Conservation (phyloP, 2,888 invertebrate genomes). For the Anthophora plumipes region DNA sequence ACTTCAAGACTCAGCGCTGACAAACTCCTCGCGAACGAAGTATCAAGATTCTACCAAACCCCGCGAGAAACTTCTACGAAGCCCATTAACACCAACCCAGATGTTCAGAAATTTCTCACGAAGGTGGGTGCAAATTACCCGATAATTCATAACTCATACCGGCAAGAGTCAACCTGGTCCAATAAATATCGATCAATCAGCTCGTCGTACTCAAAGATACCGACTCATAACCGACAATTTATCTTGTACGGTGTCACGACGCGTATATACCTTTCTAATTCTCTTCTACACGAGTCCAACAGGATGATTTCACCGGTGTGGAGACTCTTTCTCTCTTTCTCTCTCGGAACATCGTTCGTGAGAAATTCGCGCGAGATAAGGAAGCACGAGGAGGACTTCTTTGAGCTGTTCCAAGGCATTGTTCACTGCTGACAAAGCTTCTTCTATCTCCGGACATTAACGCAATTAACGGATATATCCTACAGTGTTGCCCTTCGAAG, state of each 20-base stretch:
- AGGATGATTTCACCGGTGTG: conserved; percentile 4
- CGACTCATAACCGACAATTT: conserved; percentile 6
- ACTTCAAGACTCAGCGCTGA: too few relatives aligned
- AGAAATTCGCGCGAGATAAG: conserved; percentile 55
- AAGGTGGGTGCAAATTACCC: conserved; percentile 5
- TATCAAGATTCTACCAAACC: background rate
- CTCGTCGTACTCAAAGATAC: background rate
- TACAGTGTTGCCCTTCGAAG: conserved; percentile 51
- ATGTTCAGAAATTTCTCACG: background rate
- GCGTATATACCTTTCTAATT: conserved; percentile 1
- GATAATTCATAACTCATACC: conserved; percentile 2
- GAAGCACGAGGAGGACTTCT: conserved; percentile 27
- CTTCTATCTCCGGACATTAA: conserved; percentile 65
- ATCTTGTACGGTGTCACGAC: background rate
- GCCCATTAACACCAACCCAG: background rate
- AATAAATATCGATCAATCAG: conserved; percentile 4
- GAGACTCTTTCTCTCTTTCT: background rate
- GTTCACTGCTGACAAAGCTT: conserved; percentile 65
- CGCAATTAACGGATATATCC: conserved; percentile 67
- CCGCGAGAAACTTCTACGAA: background rate
- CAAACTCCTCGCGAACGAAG: too few relatives aligned
- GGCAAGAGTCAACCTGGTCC: background rate
- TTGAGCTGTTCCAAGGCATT: conserved; percentile 50
- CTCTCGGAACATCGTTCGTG: conserved; percentile 48
- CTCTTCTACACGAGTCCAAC: too few relatives aligned